Percentiles rank a stretch among this genome's conserved stretches.
Conservation (phyloP, 2,888 invertebrate species). For the Lapara coniferarum region DNA sequence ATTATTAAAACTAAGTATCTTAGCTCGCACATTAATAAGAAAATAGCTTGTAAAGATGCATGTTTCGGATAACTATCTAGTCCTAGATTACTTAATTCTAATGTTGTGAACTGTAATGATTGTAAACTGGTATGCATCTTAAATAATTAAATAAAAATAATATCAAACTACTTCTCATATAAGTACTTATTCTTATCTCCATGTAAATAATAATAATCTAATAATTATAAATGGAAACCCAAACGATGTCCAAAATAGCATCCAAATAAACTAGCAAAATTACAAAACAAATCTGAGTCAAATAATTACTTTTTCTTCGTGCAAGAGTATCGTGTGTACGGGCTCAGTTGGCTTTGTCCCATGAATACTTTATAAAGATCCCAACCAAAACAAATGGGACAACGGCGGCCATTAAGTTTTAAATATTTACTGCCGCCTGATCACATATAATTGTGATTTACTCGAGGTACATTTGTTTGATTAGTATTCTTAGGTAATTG, state of each 20-base stretch:
- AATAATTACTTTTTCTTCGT: constrained; percentile 52
- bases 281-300: constrained; percentile 36
- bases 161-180: no score
- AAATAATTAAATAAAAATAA: no score
- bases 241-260: not conserved
- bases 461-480: constrained; percentile 15
- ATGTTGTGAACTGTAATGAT: no score
- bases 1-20: no score
- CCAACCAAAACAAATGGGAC: constrained; percentile 49
- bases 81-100: no score
- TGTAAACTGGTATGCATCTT: no score
- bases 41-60: no score
- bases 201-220: no score
- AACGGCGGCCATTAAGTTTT: constrained; percentile 47
- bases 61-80: no score
- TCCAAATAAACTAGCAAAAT: constrained; percentile 20
- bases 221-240: not conserved
- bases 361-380: constrained; percentile 58
- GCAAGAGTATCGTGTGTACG: constrained; percentile 41
- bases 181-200: no score
- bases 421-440: constrained; percentile 41
- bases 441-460: constrained; percentile 35
- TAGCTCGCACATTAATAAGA: no score
- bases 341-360: constrained; percentile 53
- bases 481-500: not conserved